These are phyloP conservation scores for Cynocephalus volans DNA, from an alignment of 2,113 vertebrate genomes.

Conservation along the genomic window DNA sequence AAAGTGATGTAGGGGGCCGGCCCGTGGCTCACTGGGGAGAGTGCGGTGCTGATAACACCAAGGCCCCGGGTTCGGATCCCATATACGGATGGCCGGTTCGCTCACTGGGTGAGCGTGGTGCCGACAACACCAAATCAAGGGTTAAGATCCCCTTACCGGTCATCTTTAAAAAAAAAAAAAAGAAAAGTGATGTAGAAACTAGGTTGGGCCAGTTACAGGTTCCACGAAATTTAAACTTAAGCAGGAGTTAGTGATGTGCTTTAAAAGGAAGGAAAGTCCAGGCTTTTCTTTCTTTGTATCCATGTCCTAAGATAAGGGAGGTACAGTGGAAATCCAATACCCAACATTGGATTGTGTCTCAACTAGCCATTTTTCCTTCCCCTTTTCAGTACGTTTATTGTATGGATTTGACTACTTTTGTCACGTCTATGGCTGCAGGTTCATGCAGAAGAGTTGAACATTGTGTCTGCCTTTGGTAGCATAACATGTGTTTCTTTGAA, in stretches of 20 bases:
- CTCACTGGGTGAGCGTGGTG: too few species aligned
- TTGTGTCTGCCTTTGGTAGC: background rate
- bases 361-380: background rate
- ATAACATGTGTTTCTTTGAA: constrained; percentile 67
- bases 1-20: background rate
- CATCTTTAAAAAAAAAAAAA: too few species aligned
- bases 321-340: background rate
- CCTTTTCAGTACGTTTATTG: constrained; percentile 18
- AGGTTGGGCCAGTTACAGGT: background rate
- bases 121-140: too few species aligned
- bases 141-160: too few species aligned
- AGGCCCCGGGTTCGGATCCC: too few species aligned
- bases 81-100: too few species aligned
- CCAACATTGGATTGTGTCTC: background rate
- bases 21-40: too few species aligned
- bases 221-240: constrained; percentile 37
- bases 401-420: background rate
- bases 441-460: background rate
- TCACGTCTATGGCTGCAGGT: constrained; percentile 18
- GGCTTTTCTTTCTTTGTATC: background rate
- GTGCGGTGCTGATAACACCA: too few species aligned
- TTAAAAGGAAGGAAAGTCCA: background rate
- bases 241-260: background rate
- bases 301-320: background rate
- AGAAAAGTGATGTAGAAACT: too few species aligned